Conservation (phyloP, 2,113 vertebrate species). For the Neogobius melanostomus region DNA sequence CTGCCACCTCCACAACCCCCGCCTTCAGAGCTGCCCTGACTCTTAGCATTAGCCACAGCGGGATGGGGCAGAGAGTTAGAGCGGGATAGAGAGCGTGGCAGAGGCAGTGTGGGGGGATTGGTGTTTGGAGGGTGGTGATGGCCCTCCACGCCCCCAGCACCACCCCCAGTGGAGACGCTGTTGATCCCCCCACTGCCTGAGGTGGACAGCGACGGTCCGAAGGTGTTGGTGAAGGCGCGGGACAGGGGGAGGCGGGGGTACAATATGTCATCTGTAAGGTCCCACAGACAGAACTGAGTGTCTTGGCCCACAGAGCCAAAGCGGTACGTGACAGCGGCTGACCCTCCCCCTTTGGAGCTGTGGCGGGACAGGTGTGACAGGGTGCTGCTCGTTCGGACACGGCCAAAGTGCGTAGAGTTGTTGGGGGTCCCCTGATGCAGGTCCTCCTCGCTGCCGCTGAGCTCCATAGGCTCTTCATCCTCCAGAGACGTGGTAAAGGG, state of each 20-base stretch:
- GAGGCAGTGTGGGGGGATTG: constrained; percentile 61
- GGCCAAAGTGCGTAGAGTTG: constrained; percentile 69
- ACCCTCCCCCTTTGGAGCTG: constrained; percentile 72
- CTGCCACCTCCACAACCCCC: constrained; percentile 33
- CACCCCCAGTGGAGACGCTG: constrained; percentile 58
- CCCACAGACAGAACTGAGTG: constrained; percentile 93
- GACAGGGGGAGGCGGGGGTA: constrained; percentile 81
- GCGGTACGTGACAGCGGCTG: constrained; percentile 81
- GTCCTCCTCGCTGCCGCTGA: constrained; percentile 80
- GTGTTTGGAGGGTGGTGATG: constrained; percentile 75
- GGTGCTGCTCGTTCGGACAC: constrained; percentile 81
- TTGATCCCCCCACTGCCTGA: constrained; percentile 70
- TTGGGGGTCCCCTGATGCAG: constrained; percentile 65
- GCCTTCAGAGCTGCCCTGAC: constrained; percentile 45
- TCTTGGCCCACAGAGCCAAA: constrained; percentile 93
- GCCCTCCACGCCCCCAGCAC: constrained; percentile 65
- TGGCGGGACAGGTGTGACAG: constrained; percentile 82
- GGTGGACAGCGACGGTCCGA: constrained; percentile 65
- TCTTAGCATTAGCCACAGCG: constrained; percentile 73
- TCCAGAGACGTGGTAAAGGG: constrained; percentile 85
- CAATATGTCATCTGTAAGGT: constrained; percentile 86
- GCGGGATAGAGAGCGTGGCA: constrained; percentile 86
- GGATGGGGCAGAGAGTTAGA: constrained; percentile 92
- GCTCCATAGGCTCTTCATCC: constrained; percentile 76
- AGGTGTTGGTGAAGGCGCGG: constrained; percentile 82